Evolutionary conservation across 1,140 invertebrate species (phyloP), one percentile per base, ranked within the genome.

Genomic region (Manduca sexta): DNA sequence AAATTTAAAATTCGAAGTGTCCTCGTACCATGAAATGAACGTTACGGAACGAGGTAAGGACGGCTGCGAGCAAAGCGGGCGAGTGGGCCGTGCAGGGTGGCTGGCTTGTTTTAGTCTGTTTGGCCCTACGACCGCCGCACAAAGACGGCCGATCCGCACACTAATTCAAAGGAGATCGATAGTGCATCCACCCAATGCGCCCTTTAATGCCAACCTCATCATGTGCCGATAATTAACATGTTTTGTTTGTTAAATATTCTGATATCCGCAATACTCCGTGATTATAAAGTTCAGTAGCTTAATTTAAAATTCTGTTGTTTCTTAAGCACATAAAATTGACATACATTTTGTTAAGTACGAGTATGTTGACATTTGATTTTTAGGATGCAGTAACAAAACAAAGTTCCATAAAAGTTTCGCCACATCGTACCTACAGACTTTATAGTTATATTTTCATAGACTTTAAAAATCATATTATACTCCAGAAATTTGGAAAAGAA

Each of bases 121-220:
- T 84, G 70, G 71, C 61, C 67, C 69, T 72, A 66, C 65, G 71
- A 73, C 74, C 69, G 64, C 73, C 69, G 64, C 73, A 82, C 81
- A 84, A 84, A 82, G 81, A 81, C 77, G 74, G 66, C 69, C 78
- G 80, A 84, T 84, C 76, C 78, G 76, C 75, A 74, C 81, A 81
- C 78, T 84, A 84, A 84, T 84, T 84, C 78, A 79, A 75, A 75
- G 54, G 66, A 81, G 76, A 84, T 84, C 81, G 81, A 84, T 84
- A 84, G 76, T 79, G 81, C 81, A 82, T 69, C 73, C 71, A 65
- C 62, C 72, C 65, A 66, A 52, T 52, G 45, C 69, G 76, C 77
- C 74, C 73, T 82, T 83, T 83, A 61, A 73, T 62, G 75, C 69
- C 66, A 69, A 73, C 70, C 63, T 73, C 62, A 26, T 26, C 21